These are phyloP conservation scores for Scolanthus callimorphus DNA, from an alignment of 92 coral and sea anemone genomes.

Conservation along the genomic window DNA sequence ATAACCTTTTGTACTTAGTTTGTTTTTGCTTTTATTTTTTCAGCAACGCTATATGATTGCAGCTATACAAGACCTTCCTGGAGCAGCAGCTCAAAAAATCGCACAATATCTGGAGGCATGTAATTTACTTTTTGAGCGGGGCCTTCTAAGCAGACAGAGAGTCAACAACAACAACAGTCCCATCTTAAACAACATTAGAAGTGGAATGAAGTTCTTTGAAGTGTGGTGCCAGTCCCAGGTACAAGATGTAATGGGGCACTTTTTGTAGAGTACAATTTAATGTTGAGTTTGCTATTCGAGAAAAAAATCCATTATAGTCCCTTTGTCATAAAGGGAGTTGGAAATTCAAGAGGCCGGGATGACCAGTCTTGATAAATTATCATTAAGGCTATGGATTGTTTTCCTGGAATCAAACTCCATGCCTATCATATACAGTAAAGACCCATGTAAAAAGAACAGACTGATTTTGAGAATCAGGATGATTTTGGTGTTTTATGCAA, in stretches of 20 bases:
- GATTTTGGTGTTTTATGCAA: too few relatives aligned
- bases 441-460: too few relatives aligned
- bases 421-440: too few relatives aligned
- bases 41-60: constrained; percentile 34
- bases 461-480: too few relatives aligned
- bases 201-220: constrained; percentile 20
- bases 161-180: constrained; percentile 14
- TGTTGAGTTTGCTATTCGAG: too few relatives aligned
- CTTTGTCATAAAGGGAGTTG: too few relatives aligned
- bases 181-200: constrained; percentile 7
- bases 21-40: not conserved
- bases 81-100: not conserved
- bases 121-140: constrained; percentile 23
- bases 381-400: too few relatives aligned
- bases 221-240: constrained; percentile 11
- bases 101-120: constrained; percentile 23
- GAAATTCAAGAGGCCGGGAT: too few relatives aligned
- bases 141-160: constrained; percentile 13
- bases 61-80: not conserved
- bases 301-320: too few relatives aligned
- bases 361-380: too few relatives aligned
- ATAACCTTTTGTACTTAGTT: not conserved
- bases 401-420: too few relatives aligned
- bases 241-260: constrained; percentile 1
- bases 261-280: too few relatives aligned